These are phyloP conservation scores for Phalloptychus januarius DNA, from an alignment of 2,797 vertebrate genomes.

Conservation along the genomic window DNA sequence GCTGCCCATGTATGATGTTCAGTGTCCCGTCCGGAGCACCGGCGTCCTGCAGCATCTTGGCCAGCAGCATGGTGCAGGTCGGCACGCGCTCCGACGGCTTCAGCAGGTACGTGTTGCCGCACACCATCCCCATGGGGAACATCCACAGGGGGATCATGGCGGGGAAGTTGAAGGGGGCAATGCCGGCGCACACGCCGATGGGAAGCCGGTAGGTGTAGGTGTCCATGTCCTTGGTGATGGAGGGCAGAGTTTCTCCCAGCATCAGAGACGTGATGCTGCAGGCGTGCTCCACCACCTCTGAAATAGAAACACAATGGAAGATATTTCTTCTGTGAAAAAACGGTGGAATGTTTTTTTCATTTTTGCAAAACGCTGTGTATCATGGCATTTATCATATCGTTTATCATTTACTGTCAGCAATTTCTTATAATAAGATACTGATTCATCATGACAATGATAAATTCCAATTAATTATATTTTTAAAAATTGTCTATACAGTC, in stretches of 20 bases:
- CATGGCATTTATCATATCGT: too few species aligned
- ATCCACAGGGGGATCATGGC: constrained; percentile 99
- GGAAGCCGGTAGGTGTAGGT: constrained; percentile 91
- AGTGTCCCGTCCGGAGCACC: constrained; percentile 93
- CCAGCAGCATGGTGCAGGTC: constrained; percentile 90
- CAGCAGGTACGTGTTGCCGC: constrained; percentile 94
- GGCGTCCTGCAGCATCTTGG: constrained; percentile 92
- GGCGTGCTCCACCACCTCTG: constrained; percentile 97
- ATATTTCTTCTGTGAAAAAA: neutral
- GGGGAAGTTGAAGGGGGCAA: constrained; percentile 96
- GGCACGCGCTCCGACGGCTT: constrained; percentile 96
- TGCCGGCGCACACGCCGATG: constrained; percentile 92
- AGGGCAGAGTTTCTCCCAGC: constrained; percentile 94
- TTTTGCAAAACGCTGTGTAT: neutral
- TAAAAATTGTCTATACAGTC: too few species aligned
- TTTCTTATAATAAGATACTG: neutral
- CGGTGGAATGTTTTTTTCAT: neutral
- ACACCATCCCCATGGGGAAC: constrained; percentile 96
- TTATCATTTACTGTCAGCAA: too few species aligned
- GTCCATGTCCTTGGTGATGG: constrained; percentile 97
- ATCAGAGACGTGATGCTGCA: constrained; percentile 95
- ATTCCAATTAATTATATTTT: too few species aligned
- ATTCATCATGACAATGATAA: too few species aligned
- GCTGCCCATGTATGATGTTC: constrained; percentile 95
- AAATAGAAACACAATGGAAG: neutral